These are phyloP conservation scores for Typhlichthys subterraneus DNA, from an alignment of 2,797 vertebrate species.

Conservation along the genomic window DNA sequence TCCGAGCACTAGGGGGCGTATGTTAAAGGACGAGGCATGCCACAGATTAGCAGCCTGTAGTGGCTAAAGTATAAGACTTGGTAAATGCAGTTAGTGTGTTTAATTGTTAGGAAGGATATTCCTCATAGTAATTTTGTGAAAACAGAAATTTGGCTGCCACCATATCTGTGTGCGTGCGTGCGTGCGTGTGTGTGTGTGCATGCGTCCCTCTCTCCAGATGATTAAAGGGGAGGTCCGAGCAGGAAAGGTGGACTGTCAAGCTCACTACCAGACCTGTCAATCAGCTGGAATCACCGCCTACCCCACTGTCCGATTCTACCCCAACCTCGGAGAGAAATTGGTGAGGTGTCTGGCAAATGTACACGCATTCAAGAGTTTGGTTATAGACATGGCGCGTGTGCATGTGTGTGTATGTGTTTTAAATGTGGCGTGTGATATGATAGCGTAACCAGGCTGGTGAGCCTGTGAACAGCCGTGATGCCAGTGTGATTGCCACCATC, in stretches of 20 bases:
- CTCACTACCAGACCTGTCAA: slow-evolving; percentile 84
- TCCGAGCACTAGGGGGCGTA: no score
- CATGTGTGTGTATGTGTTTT: neutral
- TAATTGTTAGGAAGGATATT: no score
- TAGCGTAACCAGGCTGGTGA: slow-evolving; percentile 79
- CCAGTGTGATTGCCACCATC: slow-evolving; percentile 80
- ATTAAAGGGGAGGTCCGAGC: slow-evolving; percentile 82
- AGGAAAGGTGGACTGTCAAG: slow-evolving; percentile 95
- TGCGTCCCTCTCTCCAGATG: neutral
- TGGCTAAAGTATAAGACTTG: no score
- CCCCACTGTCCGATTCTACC: slow-evolving; percentile 90
- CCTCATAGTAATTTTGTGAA: no score
- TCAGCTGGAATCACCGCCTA: slow-evolving; percentile 88
- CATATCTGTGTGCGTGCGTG: no score
- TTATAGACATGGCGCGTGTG: neutral
- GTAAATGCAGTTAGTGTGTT: neutral
- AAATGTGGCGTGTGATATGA: slow-evolving; percentile 56
- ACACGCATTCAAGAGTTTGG: neutral
- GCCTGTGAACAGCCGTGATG: slow-evolving; percentile 85
- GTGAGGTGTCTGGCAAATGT: slow-evolving; percentile 65
- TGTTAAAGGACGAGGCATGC: no score
- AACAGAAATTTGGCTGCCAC: no score
- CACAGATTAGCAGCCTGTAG: no score
- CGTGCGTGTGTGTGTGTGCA: neutral
- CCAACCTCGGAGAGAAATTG: slow-evolving; percentile 75